Conservation (phyloP, 2,888 invertebrate species). For the Drosophila putrida region DNA sequence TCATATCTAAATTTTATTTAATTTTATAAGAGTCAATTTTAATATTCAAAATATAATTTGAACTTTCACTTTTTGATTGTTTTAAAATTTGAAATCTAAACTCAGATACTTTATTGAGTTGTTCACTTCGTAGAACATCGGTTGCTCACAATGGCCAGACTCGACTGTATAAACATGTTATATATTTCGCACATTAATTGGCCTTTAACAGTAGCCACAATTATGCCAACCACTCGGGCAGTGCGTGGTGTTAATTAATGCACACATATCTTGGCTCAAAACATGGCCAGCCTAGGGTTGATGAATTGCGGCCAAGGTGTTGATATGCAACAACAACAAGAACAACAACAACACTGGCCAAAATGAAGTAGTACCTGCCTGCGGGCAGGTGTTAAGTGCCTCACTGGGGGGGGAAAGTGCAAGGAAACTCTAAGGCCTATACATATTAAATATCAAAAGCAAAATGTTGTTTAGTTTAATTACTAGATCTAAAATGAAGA, state of each 20-base stretch:
- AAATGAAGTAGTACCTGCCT: conserved; percentile 35
- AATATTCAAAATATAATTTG: no score
- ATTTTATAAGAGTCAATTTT: no score
- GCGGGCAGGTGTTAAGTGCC: conserved; percentile 40
- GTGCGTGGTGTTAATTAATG: conserved; percentile 71
- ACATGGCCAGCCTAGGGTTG: conserved; percentile 29
- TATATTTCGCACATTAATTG: conserved; percentile 46
- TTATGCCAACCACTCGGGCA: conserved; percentile 60
- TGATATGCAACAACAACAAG: conserved; percentile 63
- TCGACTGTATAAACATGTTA: neutral
- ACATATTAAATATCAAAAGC: neutral
- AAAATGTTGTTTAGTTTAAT: conserved; percentile 3
- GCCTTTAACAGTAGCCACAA: conserved; percentile 55
- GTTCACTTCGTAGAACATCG: no score
- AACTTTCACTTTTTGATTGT: no score
- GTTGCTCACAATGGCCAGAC: no score
- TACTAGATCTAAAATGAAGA: neutral
- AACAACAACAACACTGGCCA: conserved; percentile 49
- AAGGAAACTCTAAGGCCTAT: conserved; percentile 1
- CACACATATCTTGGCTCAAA: conserved; percentile 25
- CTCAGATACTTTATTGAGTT: no score
- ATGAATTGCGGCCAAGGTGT: conserved; percentile 65
- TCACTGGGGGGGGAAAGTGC: neutral
- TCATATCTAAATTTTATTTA: no score
- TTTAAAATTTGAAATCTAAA: no score